Conservation (phyloP, 2,113 vertebrate species). For the Melozone crissalis region DNA sequence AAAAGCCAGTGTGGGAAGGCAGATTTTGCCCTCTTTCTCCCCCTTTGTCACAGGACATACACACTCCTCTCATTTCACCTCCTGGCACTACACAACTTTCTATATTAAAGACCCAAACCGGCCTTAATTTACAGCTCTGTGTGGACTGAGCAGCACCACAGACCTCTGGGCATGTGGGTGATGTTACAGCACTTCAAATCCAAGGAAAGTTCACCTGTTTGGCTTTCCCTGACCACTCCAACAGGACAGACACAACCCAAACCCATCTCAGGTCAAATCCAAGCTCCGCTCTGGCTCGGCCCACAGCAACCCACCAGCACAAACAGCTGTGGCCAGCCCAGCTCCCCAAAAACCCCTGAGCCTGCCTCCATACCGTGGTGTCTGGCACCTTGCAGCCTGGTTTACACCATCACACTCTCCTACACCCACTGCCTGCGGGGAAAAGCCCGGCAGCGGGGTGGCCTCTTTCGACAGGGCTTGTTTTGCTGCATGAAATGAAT, state of each 20-base stretch:
- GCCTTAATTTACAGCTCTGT: neutral
- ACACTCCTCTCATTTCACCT: neutral
- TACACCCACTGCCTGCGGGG: neutral
- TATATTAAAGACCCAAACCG: neutral
- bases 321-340: rapidly evolving
- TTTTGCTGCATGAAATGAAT: neutral
- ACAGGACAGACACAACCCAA: neutral
- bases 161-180: neutral
- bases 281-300: rapidly evolving
- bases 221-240: neutral
- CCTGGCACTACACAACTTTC: neutral
- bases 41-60: neutral
- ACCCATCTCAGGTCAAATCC: rapidly evolving
- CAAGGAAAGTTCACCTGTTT: neutral
- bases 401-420: neutral
- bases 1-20: neutral
- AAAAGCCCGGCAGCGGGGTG: neutral
- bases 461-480: constrained; percentile 32
- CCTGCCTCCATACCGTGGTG: rapidly evolving
- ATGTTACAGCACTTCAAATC: neutral
- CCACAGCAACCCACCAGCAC: neutral
- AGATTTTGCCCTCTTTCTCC: neutral
- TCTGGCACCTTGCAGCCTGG: neutral
- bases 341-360: neutral
- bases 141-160: neutral